Conservation (phyloP, 2,113 vertebrate species). For the Danionella cerebrum region DNA sequence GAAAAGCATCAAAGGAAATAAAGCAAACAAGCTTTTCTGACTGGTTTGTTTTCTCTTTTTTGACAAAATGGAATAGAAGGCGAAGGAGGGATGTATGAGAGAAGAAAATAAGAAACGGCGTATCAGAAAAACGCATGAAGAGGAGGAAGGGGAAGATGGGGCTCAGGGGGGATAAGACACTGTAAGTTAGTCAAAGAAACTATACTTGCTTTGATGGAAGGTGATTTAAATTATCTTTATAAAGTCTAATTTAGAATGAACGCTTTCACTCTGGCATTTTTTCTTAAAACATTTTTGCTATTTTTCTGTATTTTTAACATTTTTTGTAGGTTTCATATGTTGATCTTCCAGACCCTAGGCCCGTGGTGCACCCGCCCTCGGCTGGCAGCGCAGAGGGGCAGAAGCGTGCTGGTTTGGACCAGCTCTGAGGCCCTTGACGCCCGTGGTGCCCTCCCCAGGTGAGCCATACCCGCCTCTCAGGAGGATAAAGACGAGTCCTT, state of each 20-base stretch:
- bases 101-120: conserved; percentile 9
- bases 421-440: conserved; percentile 59
- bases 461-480: conserved; percentile 68
- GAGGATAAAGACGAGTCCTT: conserved; percentile 97
- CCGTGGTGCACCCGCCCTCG: conserved; percentile 58
- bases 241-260: conserved; percentile 77
- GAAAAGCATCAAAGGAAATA: conserved; percentile 62
- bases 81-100: conserved; percentile 46
- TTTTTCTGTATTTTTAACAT: conserved; percentile 50
- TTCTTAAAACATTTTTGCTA: conserved; percentile 50
- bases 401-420: conserved; percentile 60
- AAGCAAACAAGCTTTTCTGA: conserved; percentile 74
- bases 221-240: conserved; percentile 74
- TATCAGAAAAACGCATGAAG: conserved; percentile 42
- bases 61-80: conserved; percentile 67
- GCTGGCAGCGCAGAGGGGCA: conserved; percentile 54
- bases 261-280: conserved; percentile 62
- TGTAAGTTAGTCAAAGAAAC: conserved; percentile 68
- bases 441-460: conserved; percentile 49
- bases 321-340: conserved; percentile 56
- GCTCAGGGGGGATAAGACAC: conserved; percentile 46
- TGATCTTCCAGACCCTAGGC: conserved; percentile 64
- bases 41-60: conserved; percentile 65
- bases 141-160: conserved; percentile 31
- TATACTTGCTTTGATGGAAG: conserved; percentile 64